These are phyloP conservation scores for Drosophila watanabei DNA, from an alignment of 1,140 invertebrate species.

Conservation along the genomic window DNA sequence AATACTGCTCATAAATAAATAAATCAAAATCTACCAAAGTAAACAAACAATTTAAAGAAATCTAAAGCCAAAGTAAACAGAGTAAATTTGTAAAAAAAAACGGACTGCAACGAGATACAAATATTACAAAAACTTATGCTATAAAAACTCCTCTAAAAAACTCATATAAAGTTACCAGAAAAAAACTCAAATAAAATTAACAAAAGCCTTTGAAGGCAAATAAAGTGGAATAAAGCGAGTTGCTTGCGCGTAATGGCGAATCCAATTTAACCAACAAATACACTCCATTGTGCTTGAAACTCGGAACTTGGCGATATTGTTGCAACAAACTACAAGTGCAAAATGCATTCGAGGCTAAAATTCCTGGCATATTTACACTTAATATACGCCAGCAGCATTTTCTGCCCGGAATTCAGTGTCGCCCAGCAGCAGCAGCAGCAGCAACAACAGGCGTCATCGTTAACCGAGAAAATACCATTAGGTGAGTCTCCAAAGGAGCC, in stretches of 20 bases:
- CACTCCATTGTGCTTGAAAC: slow-evolving; percentile 32
- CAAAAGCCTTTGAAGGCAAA: not conserved
- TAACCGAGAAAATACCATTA: slow-evolving; percentile 85
- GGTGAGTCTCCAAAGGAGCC: slow-evolving; percentile 71
- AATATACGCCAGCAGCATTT: slow-evolving; percentile 79
- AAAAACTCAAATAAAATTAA: slow-evolving; percentile 9
- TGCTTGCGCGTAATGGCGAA: slow-evolving; percentile 32
- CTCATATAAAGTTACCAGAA: not conserved
- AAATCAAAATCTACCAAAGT: not conserved
- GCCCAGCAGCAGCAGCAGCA: slow-evolving; percentile 60
- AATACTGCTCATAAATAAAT: not conserved
- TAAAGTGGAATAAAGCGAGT: slow-evolving; percentile 9
- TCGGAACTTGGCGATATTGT: slow-evolving; percentile 23
- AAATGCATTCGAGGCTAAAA: slow-evolving; percentile 81
- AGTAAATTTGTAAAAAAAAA: not conserved
- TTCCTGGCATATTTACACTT: slow-evolving; percentile 82
- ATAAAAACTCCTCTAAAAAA: not conserved
- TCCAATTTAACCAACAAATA: slow-evolving; percentile 41
- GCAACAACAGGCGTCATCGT: slow-evolving; percentile 68
- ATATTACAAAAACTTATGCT: not conserved
- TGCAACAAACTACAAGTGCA: slow-evolving; percentile 50
- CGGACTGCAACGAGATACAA: too few relatives aligned
- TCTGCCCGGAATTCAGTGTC: slow-evolving; percentile 67
- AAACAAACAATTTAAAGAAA: not conserved
- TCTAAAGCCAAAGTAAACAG: not conserved